Evolutionary conservation across 2,113 vertebrate genomes (phyloP), one percentile per base, ranked within the genome.

Genomic region (Passerina amoena): DNA sequence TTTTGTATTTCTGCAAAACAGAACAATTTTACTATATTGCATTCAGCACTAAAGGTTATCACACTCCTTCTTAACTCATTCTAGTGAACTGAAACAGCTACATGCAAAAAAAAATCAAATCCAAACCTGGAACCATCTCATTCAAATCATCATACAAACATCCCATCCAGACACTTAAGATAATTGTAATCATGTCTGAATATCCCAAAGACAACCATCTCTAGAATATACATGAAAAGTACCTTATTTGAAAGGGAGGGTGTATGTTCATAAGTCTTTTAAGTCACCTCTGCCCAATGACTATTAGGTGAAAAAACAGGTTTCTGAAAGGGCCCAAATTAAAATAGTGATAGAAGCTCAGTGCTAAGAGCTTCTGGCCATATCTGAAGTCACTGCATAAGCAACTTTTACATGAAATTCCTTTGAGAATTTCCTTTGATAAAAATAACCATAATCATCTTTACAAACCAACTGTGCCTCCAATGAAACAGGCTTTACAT

Each of bases 181-280:
- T n/a, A 44, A 76, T 72, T 66, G 76, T 38, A 76, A 51, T 37
- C 6, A 19, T 3, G 5, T 27, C 40, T 80, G 38, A 80, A 64
- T 64, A 51, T 18, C 40, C 35, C 54, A 44, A 27, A 50, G 10
- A 66, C 3, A 11, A 64, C 23, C 6, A 35, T 5, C 12, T 79
- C 20, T 48, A 63, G 19, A 17, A 51, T 14, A 44, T 22, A 23
- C 9, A 68, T 10, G 24, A 54, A 72, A 80, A 82, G 71, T 25
- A 42, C 12, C 15, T 42, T 33, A 53, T 27, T 53, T 59, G 65
- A 73, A 86, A 38, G 24, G 21, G 5, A 8, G 1, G 10, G 12
- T 12, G 20, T 20, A 5, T 40, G 2, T 11, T 31, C 1, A 0
- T n/a, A 48, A 11, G 24, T 57, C 19, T 27, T 54, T 54, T 40